A percentile compares a stretch with the other conserved stretches of the same genome.
Conservation (phyloP, 2,113 vertebrate genomes). For the Numenius arquata region DNA sequence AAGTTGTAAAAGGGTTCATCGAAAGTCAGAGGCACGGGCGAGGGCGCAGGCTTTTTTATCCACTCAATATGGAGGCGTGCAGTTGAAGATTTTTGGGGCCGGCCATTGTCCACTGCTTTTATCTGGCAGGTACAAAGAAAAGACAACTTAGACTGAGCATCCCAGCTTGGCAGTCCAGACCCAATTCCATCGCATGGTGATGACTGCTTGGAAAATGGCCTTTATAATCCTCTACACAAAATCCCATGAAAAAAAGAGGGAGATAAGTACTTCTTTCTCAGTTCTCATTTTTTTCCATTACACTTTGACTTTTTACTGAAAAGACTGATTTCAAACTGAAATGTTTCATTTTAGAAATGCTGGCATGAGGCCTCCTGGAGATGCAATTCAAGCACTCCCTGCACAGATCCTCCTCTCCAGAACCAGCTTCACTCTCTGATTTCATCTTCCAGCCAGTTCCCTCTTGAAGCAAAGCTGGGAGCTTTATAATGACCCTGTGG, state of each 20-base stretch:
- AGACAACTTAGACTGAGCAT: slow-evolving; percentile 5
- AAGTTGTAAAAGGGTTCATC: slow-evolving; percentile 95
- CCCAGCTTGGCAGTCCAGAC: neutral
- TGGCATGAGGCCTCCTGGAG: neutral
- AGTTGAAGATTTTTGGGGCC: slow-evolving; percentile 91
- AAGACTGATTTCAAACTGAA: neutral
- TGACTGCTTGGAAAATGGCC: neutral
- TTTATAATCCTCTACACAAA: neutral
- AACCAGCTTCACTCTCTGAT: neutral
- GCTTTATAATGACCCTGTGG: neutral
- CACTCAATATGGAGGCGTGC: slow-evolving; percentile 96
- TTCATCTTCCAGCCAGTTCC: neutral
- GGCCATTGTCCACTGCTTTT: slow-evolving; percentile 94
- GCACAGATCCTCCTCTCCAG: neutral
- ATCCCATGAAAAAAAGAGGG: neutral
- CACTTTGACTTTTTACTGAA: neutral
- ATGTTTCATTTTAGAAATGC: neutral
- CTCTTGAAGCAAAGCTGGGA: neutral
- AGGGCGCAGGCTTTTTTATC: slow-evolving; percentile 84
- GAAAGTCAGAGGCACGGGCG: slow-evolving; percentile 76
- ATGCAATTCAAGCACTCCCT: neutral
- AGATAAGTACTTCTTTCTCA: neutral
- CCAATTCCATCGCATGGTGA: fast-evolving
- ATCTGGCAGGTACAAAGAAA: slow-evolving; percentile 77
- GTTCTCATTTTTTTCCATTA: neutral